Base-by-base conservation (phyloP, 2,797 vertebrate genomes). In the Myotis daubentonii region DNA sequence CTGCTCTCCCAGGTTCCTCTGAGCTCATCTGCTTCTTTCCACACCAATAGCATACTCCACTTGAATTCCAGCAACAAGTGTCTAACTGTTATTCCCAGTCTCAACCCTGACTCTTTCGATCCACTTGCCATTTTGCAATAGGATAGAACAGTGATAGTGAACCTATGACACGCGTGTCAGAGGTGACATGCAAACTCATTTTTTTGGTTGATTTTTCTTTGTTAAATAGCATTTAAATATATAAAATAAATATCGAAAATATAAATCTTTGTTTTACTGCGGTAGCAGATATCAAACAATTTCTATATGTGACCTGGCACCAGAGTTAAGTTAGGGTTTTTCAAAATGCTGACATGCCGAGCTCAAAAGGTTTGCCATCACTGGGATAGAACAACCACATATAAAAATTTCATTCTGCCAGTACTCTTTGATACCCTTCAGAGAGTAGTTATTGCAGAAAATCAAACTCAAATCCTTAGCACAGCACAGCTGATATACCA, bases 1-100 rank as follows among this genome's bases (percentile, higher is more conserved):
- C 47, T 83, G 12, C 1, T 28, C 3, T 41, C 15, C 8, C 33
- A 41, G 11, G 1, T 44, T 28, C 60, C 17, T 57, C 2, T 36
- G 20, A 1, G 9, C 51, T 6, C 3, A 16, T 36, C 9, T 51
- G 10, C 8, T 60, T 91, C 44, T 49, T 83, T 65, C 51, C 28
- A 25, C 4, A 49, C 6, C 5, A 1, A 78, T 25, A 82, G 5
- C 28, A n/a, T 38, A 17, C 6, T 4, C 15, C 0, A n/a, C 5
- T 12, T 13, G 5, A 51, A 30, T 57, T 25, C 28, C 23, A 8
- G 12, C 2, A 70, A 38, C 8, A 33, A 12, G 28, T 22, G 38
- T 22, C 41, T 47, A 55, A 79, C 4, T 6, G 19, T 60, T 71
- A 2, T 51, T 17, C 47, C 12, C 19, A 5, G 12, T 17, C 38